Conservation (phyloP, 2,888 invertebrate genomes). For the Augochlorella aurata region DNA sequence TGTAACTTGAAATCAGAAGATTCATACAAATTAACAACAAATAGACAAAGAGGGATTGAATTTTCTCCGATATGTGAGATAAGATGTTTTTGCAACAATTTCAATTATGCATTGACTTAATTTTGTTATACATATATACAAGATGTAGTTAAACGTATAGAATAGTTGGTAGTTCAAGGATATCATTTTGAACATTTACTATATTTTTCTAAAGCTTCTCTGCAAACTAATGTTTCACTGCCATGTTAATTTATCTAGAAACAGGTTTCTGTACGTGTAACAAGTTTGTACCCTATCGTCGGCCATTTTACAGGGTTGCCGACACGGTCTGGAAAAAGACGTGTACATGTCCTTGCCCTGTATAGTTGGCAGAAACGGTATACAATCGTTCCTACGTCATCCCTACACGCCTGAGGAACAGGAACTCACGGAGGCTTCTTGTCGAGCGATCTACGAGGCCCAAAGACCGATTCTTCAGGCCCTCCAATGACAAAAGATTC, state of each 20-base stretch:
- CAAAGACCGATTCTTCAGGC: constrained; percentile 71
- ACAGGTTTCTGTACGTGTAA: constrained; percentile 66
- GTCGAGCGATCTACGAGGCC: constrained; percentile 74
- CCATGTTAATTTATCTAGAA: constrained; percentile 71
- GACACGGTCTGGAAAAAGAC: constrained; percentile 84
- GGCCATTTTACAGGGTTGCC: constrained; percentile 71
- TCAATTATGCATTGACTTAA: no score
- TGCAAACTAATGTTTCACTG: neutral
- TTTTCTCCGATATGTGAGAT: no score
- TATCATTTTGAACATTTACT: no score
- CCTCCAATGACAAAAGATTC: constrained; percentile 62
- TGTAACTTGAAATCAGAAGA: no score
- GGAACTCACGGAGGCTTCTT: constrained; percentile 71
- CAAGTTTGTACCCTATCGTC: neutral
- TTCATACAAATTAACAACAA: no score
- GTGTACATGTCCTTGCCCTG: constrained; percentile 85
- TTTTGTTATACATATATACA: no score
- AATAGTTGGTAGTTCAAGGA: no score
- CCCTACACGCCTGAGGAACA: constrained; percentile 75
- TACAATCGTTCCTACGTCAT: constrained; percentile 76
- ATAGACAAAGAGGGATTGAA: no score
- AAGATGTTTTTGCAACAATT: no score
- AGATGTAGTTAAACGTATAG: no score
- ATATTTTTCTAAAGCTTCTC: no score
- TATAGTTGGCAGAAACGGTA: constrained; percentile 80